A percentile compares a stretch with the other conserved stretches of the same genome.
Conservation (phyloP, 2,797 vertebrate species). For the Protonibea diacanthus region DNA sequence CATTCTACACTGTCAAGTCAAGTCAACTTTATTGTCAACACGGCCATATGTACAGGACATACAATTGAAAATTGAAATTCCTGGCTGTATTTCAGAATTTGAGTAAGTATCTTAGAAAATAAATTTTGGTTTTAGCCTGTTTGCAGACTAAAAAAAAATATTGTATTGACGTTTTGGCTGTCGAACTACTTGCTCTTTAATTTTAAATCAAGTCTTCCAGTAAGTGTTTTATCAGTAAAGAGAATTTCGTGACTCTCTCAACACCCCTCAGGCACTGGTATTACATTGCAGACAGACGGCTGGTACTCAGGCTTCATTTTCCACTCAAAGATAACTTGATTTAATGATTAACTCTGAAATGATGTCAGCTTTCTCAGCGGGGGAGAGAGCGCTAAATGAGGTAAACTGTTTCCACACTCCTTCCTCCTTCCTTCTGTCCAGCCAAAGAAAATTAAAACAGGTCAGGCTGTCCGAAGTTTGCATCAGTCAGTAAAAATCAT, state of each 20-base stretch:
- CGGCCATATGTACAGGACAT: too few species aligned
- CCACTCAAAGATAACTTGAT: constrained; percentile 31
- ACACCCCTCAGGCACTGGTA: background rate
- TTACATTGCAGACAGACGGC: background rate
- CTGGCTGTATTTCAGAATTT: background rate
- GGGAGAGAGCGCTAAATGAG: constrained; percentile 10
- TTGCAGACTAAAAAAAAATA: background rate
- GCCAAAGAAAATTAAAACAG: constrained; percentile 31
- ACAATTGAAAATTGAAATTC: too few species aligned
- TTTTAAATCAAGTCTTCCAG: constrained; percentile 2
- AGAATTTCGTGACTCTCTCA: background rate
- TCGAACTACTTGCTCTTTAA: background rate
- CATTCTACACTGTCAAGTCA: too few species aligned
- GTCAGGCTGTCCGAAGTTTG: constrained; percentile 21
- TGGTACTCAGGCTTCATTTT: constrained; percentile 21
- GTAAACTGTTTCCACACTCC: constrained; percentile 27
- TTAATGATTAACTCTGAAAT: constrained; percentile 42
- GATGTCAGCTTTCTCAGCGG: constrained; percentile 31
- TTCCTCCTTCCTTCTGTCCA: background rate
- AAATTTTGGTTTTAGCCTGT: background rate
- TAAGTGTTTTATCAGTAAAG: background rate
- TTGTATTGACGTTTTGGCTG: background rate
- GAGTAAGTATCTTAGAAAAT: background rate
- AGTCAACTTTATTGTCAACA: too few species aligned
- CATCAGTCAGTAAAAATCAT: constrained; percentile 30